These are phyloP conservation scores for Deilephila porcellus DNA, from an alignment of 2,888 invertebrate genomes.

Conservation along the genomic window DNA sequence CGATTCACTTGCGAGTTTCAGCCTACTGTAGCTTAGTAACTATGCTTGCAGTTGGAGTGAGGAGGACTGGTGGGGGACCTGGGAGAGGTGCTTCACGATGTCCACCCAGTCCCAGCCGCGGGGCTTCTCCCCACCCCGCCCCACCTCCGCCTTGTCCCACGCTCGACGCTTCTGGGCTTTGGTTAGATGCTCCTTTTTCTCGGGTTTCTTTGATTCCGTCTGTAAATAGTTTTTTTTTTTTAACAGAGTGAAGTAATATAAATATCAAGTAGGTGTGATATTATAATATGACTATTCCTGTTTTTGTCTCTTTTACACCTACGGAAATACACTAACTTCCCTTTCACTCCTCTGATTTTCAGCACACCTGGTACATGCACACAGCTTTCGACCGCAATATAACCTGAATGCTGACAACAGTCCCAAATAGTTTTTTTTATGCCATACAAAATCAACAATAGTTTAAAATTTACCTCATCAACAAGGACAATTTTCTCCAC, in stretches of 20 bases:
- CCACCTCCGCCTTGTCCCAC: conserved; percentile 92
- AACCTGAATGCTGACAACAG: no score
- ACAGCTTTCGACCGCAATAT: no score
- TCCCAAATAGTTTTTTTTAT: no score
- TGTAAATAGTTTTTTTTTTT: conserved; percentile 44
- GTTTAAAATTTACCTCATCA: conserved; percentile 61
- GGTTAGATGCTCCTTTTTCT: conserved; percentile 93
- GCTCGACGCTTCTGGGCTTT: conserved; percentile 96
- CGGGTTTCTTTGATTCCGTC: conserved; percentile 82
- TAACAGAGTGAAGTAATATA: neutral
- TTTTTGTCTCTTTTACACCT: no score
- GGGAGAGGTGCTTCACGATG: conserved; percentile 97
- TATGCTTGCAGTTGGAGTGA: conserved; percentile 58
- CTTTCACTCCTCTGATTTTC: no score
- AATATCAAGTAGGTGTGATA: neutral
- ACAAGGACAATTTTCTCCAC: conserved; percentile 84
- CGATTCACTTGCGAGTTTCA: neutral
- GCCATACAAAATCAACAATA: neutral
- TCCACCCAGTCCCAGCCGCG: conserved; percentile 98
- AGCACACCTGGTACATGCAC: no score
- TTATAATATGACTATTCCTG: neutral
- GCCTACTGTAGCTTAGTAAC: neutral
- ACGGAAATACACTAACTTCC: no score
- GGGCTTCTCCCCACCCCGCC: conserved; percentile 91
- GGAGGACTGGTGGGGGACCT: conserved; percentile 76